These are phyloP conservation scores for Lasaia peninsularis DNA, from an alignment of 1,140 invertebrate species.

Conservation along the genomic window DNA sequence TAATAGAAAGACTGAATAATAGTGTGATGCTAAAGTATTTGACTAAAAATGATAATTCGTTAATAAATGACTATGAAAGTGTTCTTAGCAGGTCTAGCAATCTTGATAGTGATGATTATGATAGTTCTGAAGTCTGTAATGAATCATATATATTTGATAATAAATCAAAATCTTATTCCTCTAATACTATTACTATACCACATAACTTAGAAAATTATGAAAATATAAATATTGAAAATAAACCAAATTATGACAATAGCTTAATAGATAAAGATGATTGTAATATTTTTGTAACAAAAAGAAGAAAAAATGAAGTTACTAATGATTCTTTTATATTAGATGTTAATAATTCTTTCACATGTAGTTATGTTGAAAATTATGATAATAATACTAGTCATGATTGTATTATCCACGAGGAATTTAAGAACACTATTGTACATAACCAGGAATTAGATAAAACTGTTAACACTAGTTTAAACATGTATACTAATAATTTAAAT, in stretches of 20 bases:
- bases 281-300: slow-evolving; percentile 55
- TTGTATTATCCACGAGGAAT: not conserved
- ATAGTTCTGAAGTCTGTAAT: slow-evolving; percentile 16
- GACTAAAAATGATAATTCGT: slow-evolving; percentile 26
- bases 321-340: slow-evolving; percentile 43
- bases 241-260: not conserved
- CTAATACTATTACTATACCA: not conserved
- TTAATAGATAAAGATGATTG: slow-evolving; percentile 20
- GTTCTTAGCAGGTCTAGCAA: slow-evolving; percentile 14
- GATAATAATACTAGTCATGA: too few species aligned
- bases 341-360: slow-evolving; percentile 37
- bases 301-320: slow-evolving; percentile 44
- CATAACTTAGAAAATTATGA: not conserved
- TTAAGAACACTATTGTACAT: slow-evolving; percentile 11
- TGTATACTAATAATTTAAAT: not conserved
- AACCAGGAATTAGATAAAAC: slow-evolving; percentile 13
- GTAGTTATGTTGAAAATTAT: slow-evolving; percentile 15
- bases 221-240: not conserved
- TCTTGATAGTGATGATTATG: slow-evolving; percentile 20
- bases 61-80: slow-evolving; percentile 17
- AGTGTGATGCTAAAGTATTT: slow-evolving; percentile 47
- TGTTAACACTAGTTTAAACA: not conserved
- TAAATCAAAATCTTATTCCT: not conserved
- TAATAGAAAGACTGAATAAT: slow-evolving; percentile 44
- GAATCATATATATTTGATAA: not conserved